Evolutionary conservation across 2,888 invertebrate species (phyloP).

Genomic region (Caenorhabditis sp.): DNA sequence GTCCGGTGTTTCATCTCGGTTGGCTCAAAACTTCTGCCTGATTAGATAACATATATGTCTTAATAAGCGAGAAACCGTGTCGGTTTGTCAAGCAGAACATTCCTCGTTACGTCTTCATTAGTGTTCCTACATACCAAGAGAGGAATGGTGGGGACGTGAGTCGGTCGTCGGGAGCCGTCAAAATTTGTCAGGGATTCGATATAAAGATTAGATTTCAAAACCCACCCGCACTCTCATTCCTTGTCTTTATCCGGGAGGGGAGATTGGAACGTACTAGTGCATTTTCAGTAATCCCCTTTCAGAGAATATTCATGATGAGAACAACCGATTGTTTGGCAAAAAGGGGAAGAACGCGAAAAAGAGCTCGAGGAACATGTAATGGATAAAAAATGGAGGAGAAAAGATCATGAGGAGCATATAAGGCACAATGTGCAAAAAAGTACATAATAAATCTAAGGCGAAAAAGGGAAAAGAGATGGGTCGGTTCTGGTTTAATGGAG

Average conservation of each 20-base stretch:
- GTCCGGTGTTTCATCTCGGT: conserved; percentile 21
- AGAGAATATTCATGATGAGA: conserved; percentile 43
- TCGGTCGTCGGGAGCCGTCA: background rate
- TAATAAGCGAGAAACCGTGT: conserved; percentile 17
- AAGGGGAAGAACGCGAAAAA: conserved; percentile 3
- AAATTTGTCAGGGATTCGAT: conserved; percentile 8
- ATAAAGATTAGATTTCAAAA: conserved; percentile 45
- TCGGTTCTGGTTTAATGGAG: conserved; percentile 36
- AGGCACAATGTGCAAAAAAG: conserved; percentile 44
- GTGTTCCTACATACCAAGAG: conserved; percentile 1
- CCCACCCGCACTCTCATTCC: conserved; percentile 23
- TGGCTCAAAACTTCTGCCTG: conserved; percentile 31
- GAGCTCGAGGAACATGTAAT: conserved; percentile 6
- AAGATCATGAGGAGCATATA: conserved; percentile 27
- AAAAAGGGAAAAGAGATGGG: conserved; percentile 31
- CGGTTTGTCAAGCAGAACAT: conserved; percentile 25
- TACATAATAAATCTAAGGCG: conserved; percentile 52
- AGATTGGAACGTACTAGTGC: conserved; percentile 22
- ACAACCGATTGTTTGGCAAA: conserved; percentile 6
- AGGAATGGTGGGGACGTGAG: background rate
- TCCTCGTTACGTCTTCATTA: background rate
- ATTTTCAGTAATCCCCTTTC: conserved; percentile 9
- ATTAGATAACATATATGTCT: conserved; percentile 25
- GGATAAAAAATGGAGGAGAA: conserved; percentile 1
- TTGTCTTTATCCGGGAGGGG: conserved; percentile 4